These are phyloP conservation scores for Coenonympha glycerion DNA, from an alignment of 2,888 invertebrate genomes.

Conservation along the genomic window DNA sequence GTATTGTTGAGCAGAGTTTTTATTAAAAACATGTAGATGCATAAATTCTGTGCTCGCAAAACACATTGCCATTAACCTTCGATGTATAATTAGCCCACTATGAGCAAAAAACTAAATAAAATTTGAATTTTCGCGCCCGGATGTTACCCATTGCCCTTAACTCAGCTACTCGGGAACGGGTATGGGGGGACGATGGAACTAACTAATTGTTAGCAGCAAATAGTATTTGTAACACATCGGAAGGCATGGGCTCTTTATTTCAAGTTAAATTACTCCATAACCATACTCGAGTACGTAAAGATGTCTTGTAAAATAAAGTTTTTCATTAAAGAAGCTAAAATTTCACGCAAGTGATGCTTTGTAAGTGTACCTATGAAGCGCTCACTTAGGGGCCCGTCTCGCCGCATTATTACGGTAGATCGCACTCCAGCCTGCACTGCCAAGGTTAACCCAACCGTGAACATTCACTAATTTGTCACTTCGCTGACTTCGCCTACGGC, in stretches of 20 bases:
- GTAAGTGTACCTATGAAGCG: background rate
- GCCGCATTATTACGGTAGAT: slow-evolving; percentile 42
- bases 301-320: background rate
- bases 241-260: background rate
- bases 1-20: too few species aligned
- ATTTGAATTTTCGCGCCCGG: too few species aligned
- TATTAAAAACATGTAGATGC: too few species aligned
- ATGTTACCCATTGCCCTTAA: too few species aligned
- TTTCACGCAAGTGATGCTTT: background rate
- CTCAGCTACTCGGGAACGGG: slow-evolving; percentile 2
- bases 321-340: background rate
- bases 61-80: too few species aligned
- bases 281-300: too few species aligned
- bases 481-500: slow-evolving; percentile 25
- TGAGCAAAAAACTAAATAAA: too few species aligned
- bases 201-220: slow-evolving; percentile 1
- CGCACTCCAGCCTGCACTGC: slow-evolving; percentile 32
- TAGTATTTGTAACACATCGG: too few species aligned
- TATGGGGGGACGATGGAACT: slow-evolving; percentile 14
- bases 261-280: background rate
- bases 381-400: slow-evolving; percentile 28
- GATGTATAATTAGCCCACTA: too few species aligned
- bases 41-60: too few species aligned
- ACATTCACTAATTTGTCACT: slow-evolving; percentile 45
- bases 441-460: slow-evolving; percentile 40